Percentiles rank a stretch among this genome's conserved stretches.
phyloP scores from a whole-genome alignment of 2,888 invertebrate species.

The Pteria penguin region DNA sequence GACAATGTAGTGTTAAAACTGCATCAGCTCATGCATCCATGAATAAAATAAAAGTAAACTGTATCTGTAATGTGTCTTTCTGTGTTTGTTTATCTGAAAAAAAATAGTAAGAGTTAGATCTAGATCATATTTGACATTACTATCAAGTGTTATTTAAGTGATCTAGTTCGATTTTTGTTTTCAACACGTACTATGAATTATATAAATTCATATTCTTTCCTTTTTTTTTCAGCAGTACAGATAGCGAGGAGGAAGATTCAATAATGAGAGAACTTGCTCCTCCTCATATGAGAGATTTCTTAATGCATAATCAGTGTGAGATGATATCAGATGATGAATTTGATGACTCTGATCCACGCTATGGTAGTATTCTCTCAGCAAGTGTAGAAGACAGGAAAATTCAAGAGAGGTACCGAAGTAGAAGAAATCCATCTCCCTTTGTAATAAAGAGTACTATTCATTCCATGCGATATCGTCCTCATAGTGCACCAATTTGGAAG shows the following conservation, averaged over 20 bases:
- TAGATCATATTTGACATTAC: no score
- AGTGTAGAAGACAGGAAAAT: conserved; percentile 46
- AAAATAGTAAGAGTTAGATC: no score
- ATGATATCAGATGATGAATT: conserved; percentile 43
- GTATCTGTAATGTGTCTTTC: not conserved
- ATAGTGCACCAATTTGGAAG: conserved; percentile 47
- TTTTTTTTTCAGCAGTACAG: conserved; percentile 1
- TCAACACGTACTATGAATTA: not conserved
- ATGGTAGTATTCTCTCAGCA: conserved; percentile 49
- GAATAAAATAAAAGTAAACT: not conserved
- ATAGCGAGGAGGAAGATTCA: conserved; percentile 14
- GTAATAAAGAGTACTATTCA: not conserved
- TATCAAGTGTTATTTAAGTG: no score
- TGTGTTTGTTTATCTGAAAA: not conserved
- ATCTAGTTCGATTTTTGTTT: no score
- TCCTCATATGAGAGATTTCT: not conserved
- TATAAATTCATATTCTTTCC: not conserved
- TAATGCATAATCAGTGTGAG: not conserved
- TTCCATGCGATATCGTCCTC: conserved; percentile 30
- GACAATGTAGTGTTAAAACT: no score
- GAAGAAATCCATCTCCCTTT: conserved; percentile 50
- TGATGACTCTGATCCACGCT: conserved; percentile 60
- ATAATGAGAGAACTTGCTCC: conserved; percentile 8
- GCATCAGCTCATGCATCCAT: no score
- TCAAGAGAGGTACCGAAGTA: conserved; percentile 49